phyloP scores from a whole-genome alignment of 2,888 invertebrate genomes.

The Acleris sparsana region DNA sequence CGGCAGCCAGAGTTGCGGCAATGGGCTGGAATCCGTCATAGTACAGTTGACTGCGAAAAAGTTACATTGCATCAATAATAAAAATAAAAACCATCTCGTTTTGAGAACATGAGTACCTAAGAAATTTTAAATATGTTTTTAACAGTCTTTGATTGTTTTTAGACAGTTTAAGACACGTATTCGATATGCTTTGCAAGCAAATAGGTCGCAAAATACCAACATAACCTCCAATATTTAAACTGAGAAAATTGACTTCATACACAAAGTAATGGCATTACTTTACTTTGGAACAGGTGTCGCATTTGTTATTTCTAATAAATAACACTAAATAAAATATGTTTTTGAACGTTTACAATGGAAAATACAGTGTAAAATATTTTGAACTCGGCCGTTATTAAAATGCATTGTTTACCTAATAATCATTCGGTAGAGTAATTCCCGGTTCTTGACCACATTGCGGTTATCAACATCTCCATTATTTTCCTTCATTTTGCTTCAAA shows the following conservation, averaged over 20 bases:
- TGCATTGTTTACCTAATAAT: conserved; percentile 91
- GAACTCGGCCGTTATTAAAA: background rate
- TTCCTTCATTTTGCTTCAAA: conserved; percentile 66
- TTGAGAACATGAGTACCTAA: no score
- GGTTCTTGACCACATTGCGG: conserved; percentile 92
- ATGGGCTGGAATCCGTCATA: conserved; percentile 98
- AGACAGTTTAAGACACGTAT: background rate
- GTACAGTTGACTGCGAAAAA: conserved; percentile 92
- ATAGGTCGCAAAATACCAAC: background rate
- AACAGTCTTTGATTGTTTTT: background rate
- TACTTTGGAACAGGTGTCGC: background rate
- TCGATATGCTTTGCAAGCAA: background rate
- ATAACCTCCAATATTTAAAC: conserved; percentile 44
- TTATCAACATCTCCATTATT: conserved; percentile 82
- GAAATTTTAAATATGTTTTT: no score
- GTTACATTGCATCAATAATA: conserved; percentile 3
- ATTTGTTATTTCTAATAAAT: background rate
- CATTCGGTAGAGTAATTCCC: conserved; percentile 94
- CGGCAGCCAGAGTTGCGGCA: conserved; percentile 91
- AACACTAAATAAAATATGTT: background rate
- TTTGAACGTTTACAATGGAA: background rate
- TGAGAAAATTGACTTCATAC: background rate
- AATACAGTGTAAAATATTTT: conserved; percentile 21
- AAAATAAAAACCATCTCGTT: no score
- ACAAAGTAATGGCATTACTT: background rate